Evolutionary conservation across 2,113 vertebrate species (phyloP).

Genomic region (Alexandromys fortis): DNA sequence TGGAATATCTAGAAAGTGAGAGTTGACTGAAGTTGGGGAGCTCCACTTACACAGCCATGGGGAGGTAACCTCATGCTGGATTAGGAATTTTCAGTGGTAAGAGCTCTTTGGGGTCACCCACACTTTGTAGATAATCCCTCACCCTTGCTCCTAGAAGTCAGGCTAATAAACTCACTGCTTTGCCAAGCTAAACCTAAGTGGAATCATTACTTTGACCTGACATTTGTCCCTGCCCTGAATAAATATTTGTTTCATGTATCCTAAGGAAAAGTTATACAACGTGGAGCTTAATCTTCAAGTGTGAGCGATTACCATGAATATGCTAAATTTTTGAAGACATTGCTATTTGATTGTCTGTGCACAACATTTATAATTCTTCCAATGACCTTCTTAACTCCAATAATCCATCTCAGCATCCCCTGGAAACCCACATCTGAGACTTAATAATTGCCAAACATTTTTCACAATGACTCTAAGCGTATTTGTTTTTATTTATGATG

Average conservation of each 20-base stretch:
- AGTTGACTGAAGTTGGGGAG: background rate
- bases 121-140: background rate
- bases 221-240: too few species aligned
- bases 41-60: background rate
- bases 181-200: background rate
- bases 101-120: background rate
- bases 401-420: background rate
- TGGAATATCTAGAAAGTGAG: background rate
- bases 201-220: background rate
- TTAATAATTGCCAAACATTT: background rate
- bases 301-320: background rate
- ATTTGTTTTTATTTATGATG: background rate
- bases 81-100: background rate
- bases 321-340: conserved; percentile 23
- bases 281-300: background rate
- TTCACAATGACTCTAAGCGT: background rate
- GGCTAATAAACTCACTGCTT: background rate
- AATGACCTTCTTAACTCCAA: background rate
- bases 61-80: background rate
- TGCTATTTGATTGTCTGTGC: background rate
- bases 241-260: background rate
- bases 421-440: background rate
- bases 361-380: background rate
- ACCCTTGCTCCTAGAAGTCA: background rate
- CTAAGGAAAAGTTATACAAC: background rate